Base-by-base conservation (phyloP, 2,888 invertebrate species). In the Pollenia griseotomentosa region DNA sequence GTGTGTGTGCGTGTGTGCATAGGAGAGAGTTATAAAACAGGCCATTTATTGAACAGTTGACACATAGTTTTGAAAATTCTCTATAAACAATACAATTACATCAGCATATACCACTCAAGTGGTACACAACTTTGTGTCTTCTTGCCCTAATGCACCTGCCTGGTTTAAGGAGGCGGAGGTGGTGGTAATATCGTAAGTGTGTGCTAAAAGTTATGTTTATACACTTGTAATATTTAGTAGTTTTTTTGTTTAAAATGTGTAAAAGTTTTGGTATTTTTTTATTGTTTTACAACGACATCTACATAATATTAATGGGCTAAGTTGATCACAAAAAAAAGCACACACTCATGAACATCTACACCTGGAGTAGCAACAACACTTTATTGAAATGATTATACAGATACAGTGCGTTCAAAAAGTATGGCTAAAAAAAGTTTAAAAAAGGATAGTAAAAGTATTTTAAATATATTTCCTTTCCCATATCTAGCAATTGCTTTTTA, bases 241-340 rank as follows among this genome's bases (percentile, higher is more conserved):
- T 53, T 59, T 63, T 23, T 44, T 71, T 16, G 11, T 48, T 71
- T 55, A 63, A 79, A 83, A 83, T 80, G 83, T 86, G 86, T 80
- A 55, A 83, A 86, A 79, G 59, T 80, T 70, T 65, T 40, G 10
- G 75, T 83, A 83, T 71, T 75, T 83, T n/a, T 65, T 80, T 80
- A 48, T 48, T 57, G 79, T 74, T 74, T 42, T 63, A 78, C 78
- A 66, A 83, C 10, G 74, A 75, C 73, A 79, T 74, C 16, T 57
- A 82, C 78, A 82, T n/a, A 78, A 55, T 51, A 73, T 65, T 81
- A 71, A 77, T 73, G n/a, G 73, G 40, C 19, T 12, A 65, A 74
- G 65, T 74, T 71, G 51, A 23, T 8, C 68, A 77, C 16, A 53
- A 53, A 77, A 12, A 42, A 9, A 51, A 7, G 48, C 19, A 12